Evolutionary conservation across 1,140 invertebrate species (phyloP).

Genomic region (Episyrphus balteatus): DNA sequence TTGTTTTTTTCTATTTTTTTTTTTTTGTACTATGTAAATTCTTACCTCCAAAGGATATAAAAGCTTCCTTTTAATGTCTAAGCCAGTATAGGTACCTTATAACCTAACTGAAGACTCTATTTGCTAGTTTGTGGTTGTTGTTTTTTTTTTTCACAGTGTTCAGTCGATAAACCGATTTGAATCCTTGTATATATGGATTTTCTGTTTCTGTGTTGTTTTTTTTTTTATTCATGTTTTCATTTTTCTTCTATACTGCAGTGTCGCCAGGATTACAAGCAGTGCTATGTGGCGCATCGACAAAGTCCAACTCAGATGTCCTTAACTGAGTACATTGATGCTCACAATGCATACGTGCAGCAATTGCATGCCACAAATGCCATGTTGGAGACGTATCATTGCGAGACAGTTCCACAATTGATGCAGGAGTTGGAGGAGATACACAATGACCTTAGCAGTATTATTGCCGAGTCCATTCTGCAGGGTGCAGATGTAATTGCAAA

Average conservation of each 20-base stretch:
- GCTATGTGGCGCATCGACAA: constrained; percentile 62
- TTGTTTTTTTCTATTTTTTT: neutral
- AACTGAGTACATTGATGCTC: constrained; percentile 75
- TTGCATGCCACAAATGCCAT: constrained; percentile 86
- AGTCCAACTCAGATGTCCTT: constrained; percentile 53
- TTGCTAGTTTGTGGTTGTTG: no score
- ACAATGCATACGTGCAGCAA: constrained; percentile 89
- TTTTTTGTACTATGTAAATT: no score
- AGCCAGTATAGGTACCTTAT: no score
- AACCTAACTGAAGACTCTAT: no score
- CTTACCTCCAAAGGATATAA: no score
- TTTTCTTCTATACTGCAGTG: constrained; percentile 43
- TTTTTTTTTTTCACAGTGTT: no score
- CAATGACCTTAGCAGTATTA: constrained; percentile 64
- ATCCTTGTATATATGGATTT: no score
- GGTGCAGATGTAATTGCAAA: constrained; percentile 67
- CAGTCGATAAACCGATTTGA: no score
- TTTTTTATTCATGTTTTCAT: neutral
- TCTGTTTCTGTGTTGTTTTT: no score
- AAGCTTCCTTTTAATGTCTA: no score
- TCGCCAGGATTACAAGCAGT: constrained; percentile 73
- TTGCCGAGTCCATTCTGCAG: constrained; percentile 69
- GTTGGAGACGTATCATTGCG: constrained; percentile 55
- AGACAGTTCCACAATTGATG: constrained; percentile 64
- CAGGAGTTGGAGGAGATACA: constrained; percentile 83